These are phyloP conservation scores for Steinernema carpocapsae DNA, from an alignment of 2,888 invertebrate species.

Conservation along the genomic window DNA sequence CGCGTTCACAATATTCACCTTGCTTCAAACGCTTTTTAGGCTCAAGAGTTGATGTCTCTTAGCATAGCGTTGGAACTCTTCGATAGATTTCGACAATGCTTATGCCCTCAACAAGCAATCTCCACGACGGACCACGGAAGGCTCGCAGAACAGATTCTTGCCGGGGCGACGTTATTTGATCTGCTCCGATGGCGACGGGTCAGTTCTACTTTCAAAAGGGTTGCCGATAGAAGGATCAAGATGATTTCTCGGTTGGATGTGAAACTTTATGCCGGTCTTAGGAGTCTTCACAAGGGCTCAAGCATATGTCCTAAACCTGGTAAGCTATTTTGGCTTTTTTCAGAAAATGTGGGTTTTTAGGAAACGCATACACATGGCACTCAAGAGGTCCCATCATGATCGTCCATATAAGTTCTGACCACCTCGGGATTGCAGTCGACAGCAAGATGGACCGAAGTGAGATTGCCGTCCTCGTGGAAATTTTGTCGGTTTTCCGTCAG, in stretches of 20 bases:
- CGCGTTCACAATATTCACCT: too few relatives aligned
- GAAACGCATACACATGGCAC: slow-evolving; percentile 53
- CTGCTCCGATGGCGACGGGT: slow-evolving; percentile 58
- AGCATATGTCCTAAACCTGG: background rate
- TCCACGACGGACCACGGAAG: slow-evolving; percentile 40
- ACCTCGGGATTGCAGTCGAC: slow-evolving; percentile 58
- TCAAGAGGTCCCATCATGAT: slow-evolving; percentile 53
- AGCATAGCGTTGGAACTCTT: slow-evolving; percentile 52
- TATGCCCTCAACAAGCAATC: slow-evolving; percentile 21
- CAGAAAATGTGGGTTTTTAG: slow-evolving; percentile 39
- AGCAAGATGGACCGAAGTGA: slow-evolving; percentile 50
- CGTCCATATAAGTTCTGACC: slow-evolving; percentile 50
- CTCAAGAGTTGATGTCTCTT: slow-evolving; percentile 45
- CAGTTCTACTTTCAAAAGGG: slow-evolving; percentile 50
- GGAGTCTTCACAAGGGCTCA: background rate
- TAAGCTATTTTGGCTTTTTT: background rate
- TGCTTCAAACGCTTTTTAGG: background rate
- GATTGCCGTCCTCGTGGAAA: slow-evolving; percentile 48
- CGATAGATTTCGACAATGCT: slow-evolving; percentile 45
- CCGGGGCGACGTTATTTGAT: slow-evolving; percentile 51
- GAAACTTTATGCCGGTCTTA: slow-evolving; percentile 56
- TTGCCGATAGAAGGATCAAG: slow-evolving; percentile 48
- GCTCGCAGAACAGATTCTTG: slow-evolving; percentile 46
- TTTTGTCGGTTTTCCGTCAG: slow-evolving; percentile 52
- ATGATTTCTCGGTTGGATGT: slow-evolving; percentile 55